Conservation (phyloP, 2,888 invertebrate genomes). For the Xestia rhomboidea region DNA sequence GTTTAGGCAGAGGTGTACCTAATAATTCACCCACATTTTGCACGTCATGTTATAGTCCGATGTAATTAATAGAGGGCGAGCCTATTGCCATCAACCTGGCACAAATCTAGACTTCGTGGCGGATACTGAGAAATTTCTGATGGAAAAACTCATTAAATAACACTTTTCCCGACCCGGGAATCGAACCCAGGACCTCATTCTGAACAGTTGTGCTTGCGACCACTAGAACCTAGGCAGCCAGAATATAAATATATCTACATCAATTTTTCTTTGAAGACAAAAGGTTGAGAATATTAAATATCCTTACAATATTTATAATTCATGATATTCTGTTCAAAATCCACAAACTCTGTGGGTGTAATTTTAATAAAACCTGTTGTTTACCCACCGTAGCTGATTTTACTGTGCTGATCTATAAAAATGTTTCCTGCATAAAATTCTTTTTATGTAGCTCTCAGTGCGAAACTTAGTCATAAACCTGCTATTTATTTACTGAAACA, state of each 20-base stretch:
- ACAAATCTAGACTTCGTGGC: no score
- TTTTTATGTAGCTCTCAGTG: constrained; percentile 52
- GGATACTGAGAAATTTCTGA: no score
- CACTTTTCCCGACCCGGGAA: no score
- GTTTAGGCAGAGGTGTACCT: no score
- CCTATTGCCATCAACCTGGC: no score
- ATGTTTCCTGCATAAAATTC: constrained; percentile 46
- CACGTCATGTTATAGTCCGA: no score
- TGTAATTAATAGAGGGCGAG: no score
- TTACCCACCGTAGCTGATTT: constrained; percentile 7
- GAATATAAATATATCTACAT: background rate
- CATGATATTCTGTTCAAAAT: background rate
- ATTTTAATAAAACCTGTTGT: background rate
- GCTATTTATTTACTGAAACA: constrained; percentile 48
- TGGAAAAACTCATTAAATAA: no score
- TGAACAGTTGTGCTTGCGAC: background rate
- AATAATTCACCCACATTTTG: no score
- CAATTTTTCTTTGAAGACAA: background rate
- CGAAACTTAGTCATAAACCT: constrained; percentile 49
- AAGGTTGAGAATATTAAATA: background rate
- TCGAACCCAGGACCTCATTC: no score
- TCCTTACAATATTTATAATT: background rate
- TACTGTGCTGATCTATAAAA: constrained; percentile 39
- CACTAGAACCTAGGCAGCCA: background rate
- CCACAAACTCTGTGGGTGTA: background rate